Conservation (phyloP, 2,113 vertebrate species). For the Megaleporinus macrocephalus region DNA sequence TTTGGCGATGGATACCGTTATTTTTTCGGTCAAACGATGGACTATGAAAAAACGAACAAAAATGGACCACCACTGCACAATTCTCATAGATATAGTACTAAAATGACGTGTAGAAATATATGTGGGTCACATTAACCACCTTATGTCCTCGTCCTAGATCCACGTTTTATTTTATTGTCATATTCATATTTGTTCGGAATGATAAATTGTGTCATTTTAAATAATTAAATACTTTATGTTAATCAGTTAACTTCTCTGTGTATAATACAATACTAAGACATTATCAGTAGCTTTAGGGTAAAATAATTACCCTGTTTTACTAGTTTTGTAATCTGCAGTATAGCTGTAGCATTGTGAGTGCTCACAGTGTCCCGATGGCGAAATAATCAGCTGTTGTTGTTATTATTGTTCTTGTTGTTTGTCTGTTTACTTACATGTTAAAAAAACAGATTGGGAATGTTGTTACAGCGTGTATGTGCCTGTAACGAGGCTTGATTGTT, state of each 20-base stretch:
- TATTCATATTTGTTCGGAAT: not conserved
- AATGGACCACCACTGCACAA: not conserved
- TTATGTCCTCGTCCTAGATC: no score
- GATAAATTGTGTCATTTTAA: not conserved
- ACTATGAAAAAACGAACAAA: constrained; percentile 4
- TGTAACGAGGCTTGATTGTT: constrained; percentile 15
- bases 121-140: no score
- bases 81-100: not conserved
- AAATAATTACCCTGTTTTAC: constrained; percentile 5
- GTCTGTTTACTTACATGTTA: constrained; percentile 46
- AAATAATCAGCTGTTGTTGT: constrained; percentile 41
- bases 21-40: not conserved
- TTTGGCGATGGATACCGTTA: constrained; percentile 1
- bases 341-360: not conserved
- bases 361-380: constrained; percentile 20
- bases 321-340: not conserved
- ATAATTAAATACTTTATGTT: not conserved
- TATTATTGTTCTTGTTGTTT: constrained; percentile 18
- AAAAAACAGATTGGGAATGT: constrained; percentile 44
- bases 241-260: not conserved
- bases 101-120: not conserved
- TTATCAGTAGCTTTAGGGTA: not conserved
- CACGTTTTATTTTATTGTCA: no score
- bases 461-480: constrained; percentile 25
- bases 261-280: not conserved